Conservation (phyloP, 2,888 invertebrate genomes). For the Acronicta psi region DNA sequence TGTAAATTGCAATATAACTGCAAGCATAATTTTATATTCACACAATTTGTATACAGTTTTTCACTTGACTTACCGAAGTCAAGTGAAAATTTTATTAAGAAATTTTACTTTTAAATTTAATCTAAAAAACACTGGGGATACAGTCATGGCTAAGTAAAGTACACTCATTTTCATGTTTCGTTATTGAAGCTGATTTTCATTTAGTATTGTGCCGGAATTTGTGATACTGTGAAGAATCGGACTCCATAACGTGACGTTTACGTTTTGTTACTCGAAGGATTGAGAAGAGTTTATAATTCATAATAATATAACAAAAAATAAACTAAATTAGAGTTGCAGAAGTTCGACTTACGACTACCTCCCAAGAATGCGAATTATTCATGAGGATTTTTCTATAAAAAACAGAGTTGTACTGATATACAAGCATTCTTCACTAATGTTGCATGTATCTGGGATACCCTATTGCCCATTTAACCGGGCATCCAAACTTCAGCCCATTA, state of each 20-base stretch:
- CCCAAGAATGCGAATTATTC: no score
- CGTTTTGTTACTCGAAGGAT: not conserved
- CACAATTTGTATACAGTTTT: constrained; percentile 19
- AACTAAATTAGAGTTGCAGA: no score
- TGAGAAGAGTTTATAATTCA: not conserved
- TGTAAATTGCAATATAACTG: not conserved
- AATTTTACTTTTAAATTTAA: constrained; percentile 31
- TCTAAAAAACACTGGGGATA: not conserved
- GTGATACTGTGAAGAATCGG: not conserved
- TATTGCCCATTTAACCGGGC: no score
- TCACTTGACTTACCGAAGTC: no score
- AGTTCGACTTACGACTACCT: no score
- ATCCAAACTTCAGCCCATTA: not conserved
- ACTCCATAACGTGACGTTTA: no score
- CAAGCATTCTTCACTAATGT: no score
- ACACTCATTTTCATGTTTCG: constrained; percentile 2
- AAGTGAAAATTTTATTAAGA: constrained; percentile 6
- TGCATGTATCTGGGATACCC: no score
- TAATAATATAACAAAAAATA: no score
- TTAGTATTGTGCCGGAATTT: not conserved
- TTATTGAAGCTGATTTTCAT: constrained; percentile 1
- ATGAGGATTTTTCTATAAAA: no score
- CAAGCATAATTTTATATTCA: constrained; percentile 7
- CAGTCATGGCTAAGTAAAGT: constrained; percentile 7
- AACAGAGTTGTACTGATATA: no score